Conservation (phyloP, 2,113 vertebrate genomes). For the Ochotona curzoniae region DNA sequence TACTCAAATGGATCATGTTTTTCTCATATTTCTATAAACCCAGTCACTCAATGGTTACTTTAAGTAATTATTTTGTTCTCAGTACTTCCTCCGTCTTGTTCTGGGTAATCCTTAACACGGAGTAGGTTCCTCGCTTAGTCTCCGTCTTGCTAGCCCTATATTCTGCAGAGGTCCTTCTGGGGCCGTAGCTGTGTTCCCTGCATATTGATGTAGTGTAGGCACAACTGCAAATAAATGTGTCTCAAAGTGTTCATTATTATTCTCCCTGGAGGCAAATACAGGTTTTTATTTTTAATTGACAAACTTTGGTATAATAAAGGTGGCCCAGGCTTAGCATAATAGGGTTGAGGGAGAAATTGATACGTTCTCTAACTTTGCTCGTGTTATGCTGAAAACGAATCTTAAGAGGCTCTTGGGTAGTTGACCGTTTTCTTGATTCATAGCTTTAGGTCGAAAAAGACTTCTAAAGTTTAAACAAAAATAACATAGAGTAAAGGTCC, state of each 20-base stretch:
- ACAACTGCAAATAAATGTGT: background rate
- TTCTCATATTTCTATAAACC: background rate
- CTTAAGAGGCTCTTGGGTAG: background rate
- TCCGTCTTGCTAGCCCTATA: background rate
- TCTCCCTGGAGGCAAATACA: background rate
- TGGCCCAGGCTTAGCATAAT: background rate
- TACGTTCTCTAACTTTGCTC: background rate
- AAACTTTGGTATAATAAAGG: conserved; percentile 30
- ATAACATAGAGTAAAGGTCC: background rate
- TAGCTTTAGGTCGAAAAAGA: conserved; percentile 13
- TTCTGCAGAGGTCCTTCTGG: background rate
- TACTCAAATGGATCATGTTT: background rate
- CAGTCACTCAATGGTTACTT: background rate
- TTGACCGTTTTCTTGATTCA: background rate
- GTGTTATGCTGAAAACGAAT: background rate
- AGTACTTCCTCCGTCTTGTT: background rate
- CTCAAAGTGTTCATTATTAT: background rate
- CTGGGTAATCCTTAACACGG: background rate
- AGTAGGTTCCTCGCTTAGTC: conserved; percentile 6
- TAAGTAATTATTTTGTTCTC: conserved; percentile 41
- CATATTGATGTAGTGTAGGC: background rate
- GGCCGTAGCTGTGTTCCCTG: background rate
- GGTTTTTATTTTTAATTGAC: background rate
- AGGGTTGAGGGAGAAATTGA: conserved; percentile 1
- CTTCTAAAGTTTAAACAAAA: conserved; percentile 33